Evolutionary conservation across 1,140 invertebrate genomes (phyloP).

Genomic region (Aphaenogaster floridana): DNA sequence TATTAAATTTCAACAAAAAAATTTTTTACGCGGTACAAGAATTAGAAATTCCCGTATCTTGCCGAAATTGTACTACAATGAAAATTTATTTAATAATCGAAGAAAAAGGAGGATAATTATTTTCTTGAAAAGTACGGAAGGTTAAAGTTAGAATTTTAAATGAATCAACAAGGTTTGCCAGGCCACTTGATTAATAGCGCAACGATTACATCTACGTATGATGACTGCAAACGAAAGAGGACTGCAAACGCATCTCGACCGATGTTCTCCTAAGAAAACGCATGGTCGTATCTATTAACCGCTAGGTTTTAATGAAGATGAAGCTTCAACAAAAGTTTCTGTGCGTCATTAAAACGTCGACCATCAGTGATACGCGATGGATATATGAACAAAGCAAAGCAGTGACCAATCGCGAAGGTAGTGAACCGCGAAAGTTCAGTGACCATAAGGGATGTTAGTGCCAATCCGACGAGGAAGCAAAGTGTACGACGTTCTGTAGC

Average conservation of each 20-base stretch:
- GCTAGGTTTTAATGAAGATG: background rate
- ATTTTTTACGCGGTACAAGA: background rate
- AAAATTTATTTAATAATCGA: background rate
- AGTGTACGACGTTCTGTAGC: conserved; percentile 78
- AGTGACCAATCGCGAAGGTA: conserved; percentile 56
- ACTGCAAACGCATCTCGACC: background rate
- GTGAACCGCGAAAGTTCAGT: conserved; percentile 84
- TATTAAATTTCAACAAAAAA: background rate
- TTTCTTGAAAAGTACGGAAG: background rate
- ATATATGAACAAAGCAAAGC: conserved; percentile 64
- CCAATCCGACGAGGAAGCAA: conserved; percentile 78
- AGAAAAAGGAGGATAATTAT: background rate
- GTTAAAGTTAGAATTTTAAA: background rate
- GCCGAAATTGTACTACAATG: background rate
- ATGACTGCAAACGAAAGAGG: background rate
- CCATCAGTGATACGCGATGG: conserved; percentile 59
- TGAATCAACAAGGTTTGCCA: background rate
- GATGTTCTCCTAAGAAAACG: conserved; percentile 18
- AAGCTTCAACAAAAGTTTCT: background rate
- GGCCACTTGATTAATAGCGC: background rate
- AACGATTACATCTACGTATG: background rate
- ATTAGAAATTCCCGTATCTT: background rate
- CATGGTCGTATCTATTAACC: background rate
- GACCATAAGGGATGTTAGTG: conserved; percentile 84
- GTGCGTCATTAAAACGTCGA: background rate